phyloP scores from a whole-genome alignment of 2,113 vertebrate genomes.

The Dromiciops gliroides region DNA sequence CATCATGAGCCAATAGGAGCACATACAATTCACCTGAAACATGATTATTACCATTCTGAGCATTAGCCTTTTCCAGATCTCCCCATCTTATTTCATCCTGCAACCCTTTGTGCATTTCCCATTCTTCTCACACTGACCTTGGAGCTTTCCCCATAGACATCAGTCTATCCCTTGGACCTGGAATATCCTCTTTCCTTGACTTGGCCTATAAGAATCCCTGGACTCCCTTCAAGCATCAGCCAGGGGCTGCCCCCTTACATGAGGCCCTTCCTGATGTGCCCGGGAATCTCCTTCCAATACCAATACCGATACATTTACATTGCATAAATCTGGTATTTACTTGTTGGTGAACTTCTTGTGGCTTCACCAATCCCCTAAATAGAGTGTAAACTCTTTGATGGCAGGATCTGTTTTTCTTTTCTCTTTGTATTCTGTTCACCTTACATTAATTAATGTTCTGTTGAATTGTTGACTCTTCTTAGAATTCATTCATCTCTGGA shows the following conservation, averaged over 20 bases:
- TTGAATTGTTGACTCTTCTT: too few species aligned
- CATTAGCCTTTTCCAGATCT: background rate
- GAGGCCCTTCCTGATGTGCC: too few species aligned
- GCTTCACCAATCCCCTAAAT: background rate
- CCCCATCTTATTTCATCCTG: background rate
- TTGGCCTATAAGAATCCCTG: background rate
- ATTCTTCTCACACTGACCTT: background rate
- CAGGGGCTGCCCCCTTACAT: background rate
- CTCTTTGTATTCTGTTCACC: background rate
- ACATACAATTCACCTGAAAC: background rate
- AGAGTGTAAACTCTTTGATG: accelerated
- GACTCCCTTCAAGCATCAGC: background rate
- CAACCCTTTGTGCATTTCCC: background rate
- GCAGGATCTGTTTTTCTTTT: background rate
- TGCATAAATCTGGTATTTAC: background rate
- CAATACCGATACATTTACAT: background rate
- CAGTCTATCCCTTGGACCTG: background rate
- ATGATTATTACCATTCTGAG: background rate
- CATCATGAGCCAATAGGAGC: background rate
- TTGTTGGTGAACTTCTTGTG: background rate
- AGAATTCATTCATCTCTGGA: too few species aligned
- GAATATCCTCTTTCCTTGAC: background rate
- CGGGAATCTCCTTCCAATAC: background rate
- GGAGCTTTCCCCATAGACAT: background rate
- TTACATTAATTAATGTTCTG: too few species aligned